Conservation (phyloP, 1,140 invertebrate species). For the Drosophila grimshawi region DNA sequence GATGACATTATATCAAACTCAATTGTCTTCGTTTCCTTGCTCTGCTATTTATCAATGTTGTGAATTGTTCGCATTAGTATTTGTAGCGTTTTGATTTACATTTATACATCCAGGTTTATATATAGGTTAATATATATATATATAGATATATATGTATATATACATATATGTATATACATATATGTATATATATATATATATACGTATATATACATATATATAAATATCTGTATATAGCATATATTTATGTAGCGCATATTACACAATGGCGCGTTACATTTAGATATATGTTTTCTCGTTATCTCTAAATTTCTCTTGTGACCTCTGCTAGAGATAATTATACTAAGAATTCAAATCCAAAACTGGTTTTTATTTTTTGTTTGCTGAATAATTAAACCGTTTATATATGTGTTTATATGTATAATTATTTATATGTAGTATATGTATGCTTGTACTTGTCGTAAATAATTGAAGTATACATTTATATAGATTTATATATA, state of each 20-base stretch:
- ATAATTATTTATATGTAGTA: slow-evolving; percentile 19
- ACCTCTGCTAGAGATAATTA: slow-evolving; percentile 18
- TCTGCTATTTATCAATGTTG: slow-evolving; percentile 43
- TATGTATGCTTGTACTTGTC: slow-evolving; percentile 38
- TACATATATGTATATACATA: slow-evolving; percentile 35
- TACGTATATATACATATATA: neutral
- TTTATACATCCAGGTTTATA: slow-evolving; percentile 65
- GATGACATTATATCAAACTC: slow-evolving; percentile 35
- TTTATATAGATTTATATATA: slow-evolving; percentile 28
- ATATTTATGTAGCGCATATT: slow-evolving; percentile 72
- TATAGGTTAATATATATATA: slow-evolving; percentile 24
- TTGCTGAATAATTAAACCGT: slow-evolving; percentile 60
- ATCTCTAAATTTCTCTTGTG: slow-evolving; percentile 15
- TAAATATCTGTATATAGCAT: slow-evolving; percentile 10
- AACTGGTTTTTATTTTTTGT: slow-evolving; percentile 24
- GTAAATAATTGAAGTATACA: slow-evolving; percentile 53
- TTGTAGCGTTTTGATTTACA: slow-evolving; percentile 46
- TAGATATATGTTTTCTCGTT: slow-evolving; percentile 41
- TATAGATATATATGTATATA: slow-evolving; percentile 34
- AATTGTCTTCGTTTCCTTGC: slow-evolving; percentile 35
- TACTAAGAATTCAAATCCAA: slow-evolving; percentile 29
- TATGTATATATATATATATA: slow-evolving; percentile 19
- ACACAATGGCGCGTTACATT: slow-evolving; percentile 75
- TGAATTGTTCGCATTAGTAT: slow-evolving; percentile 55
- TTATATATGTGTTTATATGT: slow-evolving; percentile 51